phyloP scores from a whole-genome alignment of 2,888 invertebrate genomes.

The Lasioglossum figueresi region DNA sequence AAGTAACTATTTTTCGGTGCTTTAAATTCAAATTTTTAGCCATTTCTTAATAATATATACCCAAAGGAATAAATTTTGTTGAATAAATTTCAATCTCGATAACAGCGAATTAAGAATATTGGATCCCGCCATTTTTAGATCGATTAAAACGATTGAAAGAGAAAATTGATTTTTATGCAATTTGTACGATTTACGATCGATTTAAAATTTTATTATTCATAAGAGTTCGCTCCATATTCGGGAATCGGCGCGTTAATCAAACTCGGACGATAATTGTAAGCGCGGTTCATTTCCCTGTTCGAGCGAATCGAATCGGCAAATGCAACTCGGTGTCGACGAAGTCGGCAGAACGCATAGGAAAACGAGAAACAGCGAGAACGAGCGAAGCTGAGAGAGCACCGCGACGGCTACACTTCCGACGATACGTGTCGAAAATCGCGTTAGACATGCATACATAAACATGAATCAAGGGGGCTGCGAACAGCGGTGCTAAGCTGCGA shows the following conservation, averaged over 20 bases:
- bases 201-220: neutral
- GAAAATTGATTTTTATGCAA: neutral
- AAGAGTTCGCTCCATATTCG: neutral
- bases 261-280: neutral
- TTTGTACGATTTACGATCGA: neutral
- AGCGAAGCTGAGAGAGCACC: neutral
- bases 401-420: conserved; percentile 43
- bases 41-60: too few relatives aligned
- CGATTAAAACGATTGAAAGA: too few relatives aligned
- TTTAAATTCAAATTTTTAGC: neutral
- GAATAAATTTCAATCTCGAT: too few relatives aligned
- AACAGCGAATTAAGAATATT: too few relatives aligned
- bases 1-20: neutral
- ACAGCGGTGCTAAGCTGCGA: conserved; percentile 70
- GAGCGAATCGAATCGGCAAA: neutral
- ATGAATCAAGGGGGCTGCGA: conserved; percentile 61
- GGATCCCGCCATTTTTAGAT: too few relatives aligned
- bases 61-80: too few relatives aligned
- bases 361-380: neutral
- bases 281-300: neutral
- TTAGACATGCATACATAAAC: conserved; percentile 75
- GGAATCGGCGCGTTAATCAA: neutral
- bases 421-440: conserved; percentile 71
- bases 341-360: neutral
- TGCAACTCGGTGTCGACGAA: neutral